Percentiles rank a stretch among this genome's conserved stretches.
Conservation (phyloP, 2,797 vertebrate species). For the Halcyon badia region DNA sequence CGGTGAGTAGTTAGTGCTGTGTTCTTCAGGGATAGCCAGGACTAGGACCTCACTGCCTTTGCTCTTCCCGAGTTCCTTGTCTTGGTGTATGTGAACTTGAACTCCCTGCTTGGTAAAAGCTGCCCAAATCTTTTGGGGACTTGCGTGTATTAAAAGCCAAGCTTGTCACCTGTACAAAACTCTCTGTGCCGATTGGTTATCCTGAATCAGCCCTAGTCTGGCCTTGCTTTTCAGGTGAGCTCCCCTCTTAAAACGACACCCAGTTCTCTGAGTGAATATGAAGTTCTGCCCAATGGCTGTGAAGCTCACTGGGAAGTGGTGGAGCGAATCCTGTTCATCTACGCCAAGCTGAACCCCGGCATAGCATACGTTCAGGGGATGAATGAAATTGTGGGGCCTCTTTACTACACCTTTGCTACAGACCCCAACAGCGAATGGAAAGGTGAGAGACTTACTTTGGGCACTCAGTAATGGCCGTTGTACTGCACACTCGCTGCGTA, state of each 20-base stretch:
- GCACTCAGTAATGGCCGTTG: neutral
- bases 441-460: conserved; percentile 79
- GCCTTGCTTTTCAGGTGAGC: conserved; percentile 85
- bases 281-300: conserved; percentile 90
- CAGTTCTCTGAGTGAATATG: conserved; percentile 89
- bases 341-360: conserved; percentile 97
- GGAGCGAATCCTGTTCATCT: conserved; percentile 97
- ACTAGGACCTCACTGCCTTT: neutral
- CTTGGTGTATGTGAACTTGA: neutral
- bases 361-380: conserved; percentile 99
- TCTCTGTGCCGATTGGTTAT: neutral
- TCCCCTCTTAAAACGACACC: conserved; percentile 89
- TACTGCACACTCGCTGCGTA: fast-evolving
- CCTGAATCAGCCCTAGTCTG: neutral
- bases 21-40: neutral
- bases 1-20: neutral
- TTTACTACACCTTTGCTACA: conserved; percentile 97
- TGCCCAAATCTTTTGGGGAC: neutral
- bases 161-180: neutral
- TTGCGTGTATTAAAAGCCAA: neutral
- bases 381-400: conserved; percentile 97
- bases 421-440: conserved; percentile 94
- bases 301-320: conserved; percentile 99
- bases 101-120: neutral
- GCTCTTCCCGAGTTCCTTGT: neutral